These are phyloP conservation scores for Caenorhabditis auriculariae DNA, from an alignment of 2,888 invertebrate species.

Conservation along the genomic window DNA sequence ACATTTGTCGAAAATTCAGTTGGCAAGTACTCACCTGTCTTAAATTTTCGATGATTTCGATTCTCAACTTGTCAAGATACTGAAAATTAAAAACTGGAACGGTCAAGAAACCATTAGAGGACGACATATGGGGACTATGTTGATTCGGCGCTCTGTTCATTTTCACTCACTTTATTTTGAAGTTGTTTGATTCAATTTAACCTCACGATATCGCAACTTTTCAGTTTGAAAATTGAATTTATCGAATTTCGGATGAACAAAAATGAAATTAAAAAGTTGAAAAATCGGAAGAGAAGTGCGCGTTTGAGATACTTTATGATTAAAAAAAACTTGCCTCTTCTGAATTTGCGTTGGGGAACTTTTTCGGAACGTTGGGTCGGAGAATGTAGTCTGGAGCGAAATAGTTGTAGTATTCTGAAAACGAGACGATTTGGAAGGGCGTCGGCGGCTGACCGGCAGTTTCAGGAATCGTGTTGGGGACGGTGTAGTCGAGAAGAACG, in stretches of 20 bases:
- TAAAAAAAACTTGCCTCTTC: too few relatives aligned
- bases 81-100: constrained; percentile 64
- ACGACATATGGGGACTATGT: too few relatives aligned
- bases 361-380: not conserved
- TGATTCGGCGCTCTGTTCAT: constrained; percentile 85
- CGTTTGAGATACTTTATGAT: constrained; percentile 10
- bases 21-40: constrained; percentile 78
- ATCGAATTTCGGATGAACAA: too few relatives aligned
- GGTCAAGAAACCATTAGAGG: constrained; percentile 23
- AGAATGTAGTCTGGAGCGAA: constrained; percentile 14
- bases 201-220: too few relatives aligned
- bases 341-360: constrained; percentile 7
- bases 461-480: constrained; percentile 86
- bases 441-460: constrained; percentile 44
- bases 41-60: constrained; percentile 85
- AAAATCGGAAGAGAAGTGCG: constrained; percentile 8
- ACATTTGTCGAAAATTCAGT: not conserved
- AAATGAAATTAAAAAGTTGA: not conserved
- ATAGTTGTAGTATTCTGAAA: constrained; percentile 17
- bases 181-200: not conserved
- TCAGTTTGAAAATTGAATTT: too few relatives aligned
- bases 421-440: too few relatives aligned
- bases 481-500: constrained; percentile 84
- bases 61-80: constrained; percentile 86
- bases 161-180: constrained; percentile 87